These are phyloP conservation scores for Dicrurus megarhynchus DNA, from an alignment of 2,113 vertebrate species.

Conservation along the genomic window DNA sequence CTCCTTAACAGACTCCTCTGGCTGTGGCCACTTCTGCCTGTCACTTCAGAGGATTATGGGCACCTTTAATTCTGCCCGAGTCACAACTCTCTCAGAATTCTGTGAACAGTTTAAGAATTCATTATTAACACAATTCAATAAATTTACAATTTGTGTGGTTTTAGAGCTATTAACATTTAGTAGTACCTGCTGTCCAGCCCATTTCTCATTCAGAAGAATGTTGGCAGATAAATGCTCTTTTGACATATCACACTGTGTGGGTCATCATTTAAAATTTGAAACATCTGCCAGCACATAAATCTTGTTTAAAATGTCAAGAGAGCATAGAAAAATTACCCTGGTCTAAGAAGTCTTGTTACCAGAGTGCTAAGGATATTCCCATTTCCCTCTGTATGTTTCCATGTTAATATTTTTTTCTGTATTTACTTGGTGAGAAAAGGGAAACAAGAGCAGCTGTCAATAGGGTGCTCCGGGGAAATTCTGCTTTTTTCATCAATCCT, in stretches of 20 bases:
- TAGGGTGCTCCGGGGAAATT: neutral
- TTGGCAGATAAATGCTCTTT: constrained; percentile 59
- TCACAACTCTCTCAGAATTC: neutral
- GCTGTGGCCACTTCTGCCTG: neutral
- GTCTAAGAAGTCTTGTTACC: constrained; percentile 50
- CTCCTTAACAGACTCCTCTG: neutral
- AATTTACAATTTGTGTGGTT: constrained; percentile 73
- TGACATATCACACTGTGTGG: constrained; percentile 60
- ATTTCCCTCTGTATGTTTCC: neutral
- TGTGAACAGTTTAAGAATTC: constrained; percentile 40
- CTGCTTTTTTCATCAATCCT: neutral
- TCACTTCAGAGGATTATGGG: neutral
- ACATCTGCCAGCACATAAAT: constrained; percentile 62
- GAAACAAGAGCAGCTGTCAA: neutral
- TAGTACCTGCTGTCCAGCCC: constrained; percentile 57
- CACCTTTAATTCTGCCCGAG: neutral
- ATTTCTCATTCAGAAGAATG: constrained; percentile 71
- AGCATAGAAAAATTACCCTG: constrained; percentile 46
- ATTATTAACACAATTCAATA: constrained; percentile 70
- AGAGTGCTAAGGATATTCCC: constrained; percentile 30
- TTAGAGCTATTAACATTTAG: constrained; percentile 74
- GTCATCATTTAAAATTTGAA: constrained; percentile 73
- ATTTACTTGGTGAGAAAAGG: neutral
- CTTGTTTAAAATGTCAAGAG: constrained; percentile 73
- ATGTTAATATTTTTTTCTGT: neutral